Evolutionary conservation across 2,888 invertebrate genomes (phyloP).

Genomic region (Xestia sexstrigata): DNA sequence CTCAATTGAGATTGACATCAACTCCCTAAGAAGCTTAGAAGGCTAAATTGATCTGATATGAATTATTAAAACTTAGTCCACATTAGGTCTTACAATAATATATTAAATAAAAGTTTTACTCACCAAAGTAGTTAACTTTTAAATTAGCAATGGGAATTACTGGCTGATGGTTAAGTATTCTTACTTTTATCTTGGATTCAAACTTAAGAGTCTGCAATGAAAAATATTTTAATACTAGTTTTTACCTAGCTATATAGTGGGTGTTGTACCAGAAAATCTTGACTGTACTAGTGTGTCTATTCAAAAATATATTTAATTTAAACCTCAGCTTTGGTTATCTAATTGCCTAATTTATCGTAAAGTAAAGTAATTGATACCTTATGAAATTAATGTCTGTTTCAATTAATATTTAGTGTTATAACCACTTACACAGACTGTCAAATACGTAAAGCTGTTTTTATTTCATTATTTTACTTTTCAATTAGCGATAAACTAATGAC

Average conservation of each 20-base stretch:
- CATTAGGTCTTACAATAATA: neutral
- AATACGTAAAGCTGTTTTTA: neutral
- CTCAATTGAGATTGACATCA: neutral
- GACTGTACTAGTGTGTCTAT: no score
- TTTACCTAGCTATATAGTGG: neutral
- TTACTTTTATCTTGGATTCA: constrained; percentile 84
- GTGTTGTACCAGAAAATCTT: neutral
- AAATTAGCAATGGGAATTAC: constrained; percentile 92
- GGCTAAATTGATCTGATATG: neutral
- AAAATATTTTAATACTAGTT: neutral
- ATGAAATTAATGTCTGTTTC: neutral
- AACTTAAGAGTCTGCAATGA: constrained; percentile 83
- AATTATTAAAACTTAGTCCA: neutral
- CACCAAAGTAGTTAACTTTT: constrained; percentile 94
- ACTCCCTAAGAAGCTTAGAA: neutral
- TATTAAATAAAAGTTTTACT: constrained; percentile 66
- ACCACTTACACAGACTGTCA: neutral
- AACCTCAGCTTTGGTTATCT: neutral
- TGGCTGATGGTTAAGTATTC: constrained; percentile 91
- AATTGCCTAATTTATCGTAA: neutral
- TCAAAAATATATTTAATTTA: neutral
- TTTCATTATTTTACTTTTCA: neutral
- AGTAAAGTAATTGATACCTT: neutral
- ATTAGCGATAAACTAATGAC: neutral
- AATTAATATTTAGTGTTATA: neutral